A percentile compares a stretch with the other conserved stretches of the same genome.
These are phyloP conservation scores for Heterotis niloticus DNA, from an alignment of 2,113 vertebrate species.

Conservation along the genomic window DNA sequence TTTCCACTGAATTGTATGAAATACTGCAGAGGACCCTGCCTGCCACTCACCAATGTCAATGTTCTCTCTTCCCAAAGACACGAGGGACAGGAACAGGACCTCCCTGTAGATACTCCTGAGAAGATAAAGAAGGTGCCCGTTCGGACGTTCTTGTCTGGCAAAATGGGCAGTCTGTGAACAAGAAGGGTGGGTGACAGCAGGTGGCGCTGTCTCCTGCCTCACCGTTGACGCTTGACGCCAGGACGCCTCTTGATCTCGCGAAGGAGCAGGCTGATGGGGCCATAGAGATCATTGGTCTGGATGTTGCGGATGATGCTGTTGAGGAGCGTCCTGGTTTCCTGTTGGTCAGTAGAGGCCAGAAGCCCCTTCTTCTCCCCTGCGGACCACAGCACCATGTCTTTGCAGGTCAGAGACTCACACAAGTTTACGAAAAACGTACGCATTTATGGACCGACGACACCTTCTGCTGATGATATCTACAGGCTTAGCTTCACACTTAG, in stretches of 20 bases:
- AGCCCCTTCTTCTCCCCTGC: slow-evolving; percentile 72
- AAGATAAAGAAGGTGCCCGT: slow-evolving; percentile 31
- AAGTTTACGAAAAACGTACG: no score
- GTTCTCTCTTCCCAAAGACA: slow-evolving; percentile 91
- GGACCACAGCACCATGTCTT: neutral
- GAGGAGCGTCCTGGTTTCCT: slow-evolving; percentile 74
- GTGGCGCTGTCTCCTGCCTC: slow-evolving; percentile 12
- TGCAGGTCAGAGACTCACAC: neutral
- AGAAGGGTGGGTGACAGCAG: neutral
- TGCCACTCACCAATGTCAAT: slow-evolving; percentile 87
- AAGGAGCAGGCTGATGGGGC: slow-evolving; percentile 79
- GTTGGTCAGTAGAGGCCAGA: slow-evolving; percentile 69
- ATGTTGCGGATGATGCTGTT: slow-evolving; percentile 83
- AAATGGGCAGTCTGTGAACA: neutral
- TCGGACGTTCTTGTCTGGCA: neutral
- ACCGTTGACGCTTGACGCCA: slow-evolving; percentile 82
- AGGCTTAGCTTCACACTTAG: no score
- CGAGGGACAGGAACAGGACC: slow-evolving; percentile 88
- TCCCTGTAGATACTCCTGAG: slow-evolving; percentile 92
- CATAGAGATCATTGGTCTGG: slow-evolving; percentile 85
- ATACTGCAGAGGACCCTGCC: neutral
- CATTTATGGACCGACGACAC: neutral
- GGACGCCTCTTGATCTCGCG: slow-evolving; percentile 68
- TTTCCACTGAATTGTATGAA: neutral
- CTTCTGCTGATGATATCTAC: no score